These are phyloP conservation scores for Polydrusus tereticollis DNA, from an alignment of 2,888 invertebrate genomes.

Conservation along the genomic window DNA sequence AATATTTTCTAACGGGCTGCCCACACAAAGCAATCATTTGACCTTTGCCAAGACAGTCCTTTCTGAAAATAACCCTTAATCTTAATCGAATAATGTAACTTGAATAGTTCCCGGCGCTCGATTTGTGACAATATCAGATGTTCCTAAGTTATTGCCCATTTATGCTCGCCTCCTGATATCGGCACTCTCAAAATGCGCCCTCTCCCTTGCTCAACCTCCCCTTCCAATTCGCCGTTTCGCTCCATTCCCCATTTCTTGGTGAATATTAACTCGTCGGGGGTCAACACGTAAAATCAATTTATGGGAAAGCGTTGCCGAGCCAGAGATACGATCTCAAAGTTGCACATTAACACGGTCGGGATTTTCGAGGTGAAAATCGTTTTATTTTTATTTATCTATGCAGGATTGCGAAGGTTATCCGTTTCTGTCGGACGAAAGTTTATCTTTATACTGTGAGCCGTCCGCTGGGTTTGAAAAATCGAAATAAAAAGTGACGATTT, in stretches of 20 bases:
- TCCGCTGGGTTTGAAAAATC: not conserved
- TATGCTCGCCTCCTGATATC: constrained; percentile 47
- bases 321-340: constrained; percentile 57
- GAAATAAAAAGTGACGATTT: not conserved
- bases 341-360: constrained; percentile 59
- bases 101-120: constrained; percentile 54
- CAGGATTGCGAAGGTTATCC: constrained; percentile 27
- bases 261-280: constrained; percentile 58
- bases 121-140: constrained; percentile 60
- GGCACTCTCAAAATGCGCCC: not conserved
- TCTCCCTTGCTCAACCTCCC: constrained; percentile 5
- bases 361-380: constrained; percentile 50
- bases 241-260: constrained; percentile 47
- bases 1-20: no score
- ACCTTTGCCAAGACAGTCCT: no score
- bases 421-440: constrained; percentile 16
- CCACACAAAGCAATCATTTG: no score
- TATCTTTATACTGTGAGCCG: not conserved
- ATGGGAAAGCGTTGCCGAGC: constrained; percentile 53
- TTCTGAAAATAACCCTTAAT: constrained; percentile 29
- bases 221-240: constrained; percentile 24
- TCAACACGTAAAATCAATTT: constrained; percentile 61
- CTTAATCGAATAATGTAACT: constrained; percentile 32
- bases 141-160: constrained; percentile 47
- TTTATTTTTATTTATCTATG: constrained; percentile 49